Evolutionary conservation across 2,797 vertebrate species (phyloP), one percentile per base, ranked within the genome.

Genomic region (Mormyrops boulengeri): DNA sequence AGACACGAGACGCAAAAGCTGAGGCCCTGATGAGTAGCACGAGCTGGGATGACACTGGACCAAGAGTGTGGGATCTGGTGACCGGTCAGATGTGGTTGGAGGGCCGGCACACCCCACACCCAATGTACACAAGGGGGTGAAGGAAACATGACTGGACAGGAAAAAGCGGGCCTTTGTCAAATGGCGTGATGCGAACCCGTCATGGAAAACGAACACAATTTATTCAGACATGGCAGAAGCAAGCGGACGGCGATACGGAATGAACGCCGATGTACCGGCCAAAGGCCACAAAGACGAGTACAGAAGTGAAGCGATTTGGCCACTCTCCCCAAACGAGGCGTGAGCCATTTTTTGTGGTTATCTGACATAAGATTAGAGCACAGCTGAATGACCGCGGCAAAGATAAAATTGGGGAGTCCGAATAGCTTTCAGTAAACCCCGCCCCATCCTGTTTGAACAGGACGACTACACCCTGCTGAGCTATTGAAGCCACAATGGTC

Each of bases 371-470:
- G 69, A 77, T 41, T 19, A 80, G 17, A 17, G 73, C 34, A 19
- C 34, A 80, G 73, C 34, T 80, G 14, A 44, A 80, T 80, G 34
- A 19, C 14, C 6, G 17, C 14, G 26, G 47, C 38, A 34, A 44
- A 82, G 30, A 53, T 84, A 84, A 80, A 84, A 89, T 89, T 89
- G 53, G n/a, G 19, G 73, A 41, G 50, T 69, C 34, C n/a, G 12
- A 22, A 57, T 22, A 52, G 50, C 52, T 89, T 60, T 50, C 52
- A 9, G 69, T 88, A 89, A 89, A 22, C 52, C 50, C n/a, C 50
- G 4, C 34, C 69, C 73, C 38, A 22, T 82, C 73, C 57, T 88
- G 38, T 89, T 60, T 84, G 77, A 77, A 84, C 88, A 89, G 50
- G 30, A n/a, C 17, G 4, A 47, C 4, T 89, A 73, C 73, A 22